Evolutionary conservation across 2,113 vertebrate species (phyloP), one percentile per base, ranked within the genome.

Genomic region (Ascaphus truei): DNA sequence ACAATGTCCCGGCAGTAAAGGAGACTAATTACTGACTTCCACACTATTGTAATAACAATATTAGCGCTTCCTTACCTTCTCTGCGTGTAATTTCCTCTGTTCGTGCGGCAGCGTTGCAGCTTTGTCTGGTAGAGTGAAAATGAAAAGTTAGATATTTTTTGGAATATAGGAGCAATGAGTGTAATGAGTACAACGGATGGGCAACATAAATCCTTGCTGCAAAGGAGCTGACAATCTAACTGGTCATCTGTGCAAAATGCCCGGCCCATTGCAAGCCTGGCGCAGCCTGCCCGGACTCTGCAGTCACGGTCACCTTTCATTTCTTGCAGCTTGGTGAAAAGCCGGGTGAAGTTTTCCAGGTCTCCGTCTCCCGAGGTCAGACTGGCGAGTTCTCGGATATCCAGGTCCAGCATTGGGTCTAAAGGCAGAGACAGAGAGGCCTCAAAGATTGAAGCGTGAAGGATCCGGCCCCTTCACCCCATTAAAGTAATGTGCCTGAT

Each of bases 291-390:
- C n/a, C n/a, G n/a, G n/a, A 33, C 31, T 33, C 31, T 9, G 31
- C 11, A 34, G 10, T 16, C 2, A 29, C n/a, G n/a, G 26, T 29
- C 88, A 98, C 97, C 97, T 95, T 98, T 99, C 97, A 99, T 98
- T 82, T 99, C 93, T 75, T 97, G 96, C 71, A 99, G 83, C 89
- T 99, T 99, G 45, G 94, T 93, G 64, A 98, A 96, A 0, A 99
- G 89, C 39, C 96, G 91, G 62, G 96, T 95, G 30, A 98, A 99
- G 80, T 96, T 97, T 74, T 98, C 96, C 84, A 94, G 80, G 79
- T 98, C 95, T 11, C 93, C 89, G 45, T 95, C 93, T 29, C 93
- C 91, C 0, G 94, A 90, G n/a, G 96, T 98, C 5, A 99, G 94
- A 79, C 83, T 96, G 65, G 97, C 97, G 5, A 99, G 77, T 78